Evolutionary conservation across 2,797 vertebrate genomes (phyloP).

Genomic region (Furcifer pardalis): DNA sequence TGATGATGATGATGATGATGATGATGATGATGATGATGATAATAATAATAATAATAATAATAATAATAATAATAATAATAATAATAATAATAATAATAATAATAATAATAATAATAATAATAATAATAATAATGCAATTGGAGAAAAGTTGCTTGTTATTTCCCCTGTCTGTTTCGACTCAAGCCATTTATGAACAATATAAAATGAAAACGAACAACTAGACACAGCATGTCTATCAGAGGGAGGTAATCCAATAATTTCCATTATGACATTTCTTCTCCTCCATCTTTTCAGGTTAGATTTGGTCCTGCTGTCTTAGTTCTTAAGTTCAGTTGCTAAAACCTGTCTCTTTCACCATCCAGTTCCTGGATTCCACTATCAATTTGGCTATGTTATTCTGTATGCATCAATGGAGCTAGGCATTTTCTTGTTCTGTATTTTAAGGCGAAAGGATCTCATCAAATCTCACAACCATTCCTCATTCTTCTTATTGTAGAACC

Average conservation of each 20-base stretch:
- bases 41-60: too few relatives aligned
- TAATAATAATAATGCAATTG: neutral
- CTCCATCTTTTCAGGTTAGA: neutral
- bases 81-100: too few relatives aligned
- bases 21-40: too few relatives aligned
- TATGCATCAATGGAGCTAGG: constrained; percentile 1
- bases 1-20: too few relatives aligned
- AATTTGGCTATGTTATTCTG: constrained; percentile 6
- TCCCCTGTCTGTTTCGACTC: constrained; percentile 22
- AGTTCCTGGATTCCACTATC: neutral
- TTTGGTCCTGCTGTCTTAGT: neutral
- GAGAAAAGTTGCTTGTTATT: constrained; percentile 27
- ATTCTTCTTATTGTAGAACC: neutral
- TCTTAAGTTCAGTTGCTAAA: fast-evolving
- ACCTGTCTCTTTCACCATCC: constrained; percentile 11
- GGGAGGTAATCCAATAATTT: constrained; percentile 10
- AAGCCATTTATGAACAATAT: constrained; percentile 24
- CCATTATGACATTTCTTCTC: neutral
- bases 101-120: too few relatives aligned
- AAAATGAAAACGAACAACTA: constrained; percentile 14
- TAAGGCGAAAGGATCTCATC: constrained; percentile 35
- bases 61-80: too few relatives aligned
- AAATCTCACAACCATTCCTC: neutral
- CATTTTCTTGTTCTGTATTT: neutral
- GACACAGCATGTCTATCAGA: neutral